These are phyloP conservation scores for Gallinago jamesoni DNA, from an alignment of 2,113 vertebrate species.

Conservation along the genomic window DNA sequence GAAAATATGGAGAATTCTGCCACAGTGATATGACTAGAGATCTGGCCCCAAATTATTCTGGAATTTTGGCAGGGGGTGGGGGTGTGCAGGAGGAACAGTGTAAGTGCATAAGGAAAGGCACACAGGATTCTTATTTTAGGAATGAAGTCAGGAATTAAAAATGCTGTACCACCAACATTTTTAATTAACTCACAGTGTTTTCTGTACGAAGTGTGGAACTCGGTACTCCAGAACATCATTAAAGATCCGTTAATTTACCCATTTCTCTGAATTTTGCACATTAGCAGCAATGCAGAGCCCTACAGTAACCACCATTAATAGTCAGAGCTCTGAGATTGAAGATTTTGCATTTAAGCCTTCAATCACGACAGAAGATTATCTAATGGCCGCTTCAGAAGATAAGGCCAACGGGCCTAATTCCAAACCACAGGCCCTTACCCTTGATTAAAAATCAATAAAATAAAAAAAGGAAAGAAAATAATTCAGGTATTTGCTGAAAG, in stretches of 20 bases:
- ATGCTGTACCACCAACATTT: background rate
- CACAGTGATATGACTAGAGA: rapidly evolving
- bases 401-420: background rate
- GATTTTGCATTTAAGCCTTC: background rate
- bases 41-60: background rate
- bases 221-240: background rate
- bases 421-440: background rate
- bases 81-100: background rate
- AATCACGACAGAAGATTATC: background rate
- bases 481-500: rapidly evolving
- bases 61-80: background rate
- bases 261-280: background rate
- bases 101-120: background rate
- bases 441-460: background rate
- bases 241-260: background rate
- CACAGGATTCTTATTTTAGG: rapidly evolving
- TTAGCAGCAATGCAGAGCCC: background rate
- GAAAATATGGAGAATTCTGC: background rate
- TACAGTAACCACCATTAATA: background rate
- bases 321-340: background rate
- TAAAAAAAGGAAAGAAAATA: background rate
- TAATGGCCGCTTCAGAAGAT: background rate
- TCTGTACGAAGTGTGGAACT: rapidly evolving
- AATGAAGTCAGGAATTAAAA: background rate
- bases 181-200: background rate